Evolutionary conservation across 2,113 vertebrate genomes (phyloP).

Genomic region (Heteronetta atricapilla): DNA sequence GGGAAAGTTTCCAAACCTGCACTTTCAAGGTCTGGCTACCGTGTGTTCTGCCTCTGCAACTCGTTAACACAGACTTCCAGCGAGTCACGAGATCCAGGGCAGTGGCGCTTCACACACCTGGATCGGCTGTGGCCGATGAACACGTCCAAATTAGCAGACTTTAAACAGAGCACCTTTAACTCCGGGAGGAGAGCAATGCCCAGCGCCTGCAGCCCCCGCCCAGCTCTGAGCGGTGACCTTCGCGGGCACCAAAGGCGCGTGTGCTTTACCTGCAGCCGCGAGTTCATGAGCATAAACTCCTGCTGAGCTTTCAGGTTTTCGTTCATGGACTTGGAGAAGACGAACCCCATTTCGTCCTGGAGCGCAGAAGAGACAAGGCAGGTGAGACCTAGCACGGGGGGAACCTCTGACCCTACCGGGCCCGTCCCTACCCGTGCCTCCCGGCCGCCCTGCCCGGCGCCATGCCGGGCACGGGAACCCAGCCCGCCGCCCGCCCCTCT

Average conservation of each 20-base stretch:
- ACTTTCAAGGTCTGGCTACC: neutral
- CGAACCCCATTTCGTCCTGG: conserved; percentile 79
- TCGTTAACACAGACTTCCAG: no score
- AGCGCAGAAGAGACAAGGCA: fast-evolving
- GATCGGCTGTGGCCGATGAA: fast-evolving
- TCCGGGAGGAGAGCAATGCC: fast-evolving
- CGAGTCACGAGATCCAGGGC: fast-evolving
- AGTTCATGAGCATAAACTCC: conserved; percentile 84
- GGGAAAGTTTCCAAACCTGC: neutral
- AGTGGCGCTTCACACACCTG: fast-evolving
- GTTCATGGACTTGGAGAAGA: conserved; percentile 84
- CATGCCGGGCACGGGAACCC: no score
- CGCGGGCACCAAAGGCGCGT: no score
- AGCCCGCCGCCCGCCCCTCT: no score
- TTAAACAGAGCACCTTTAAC: fast-evolving
- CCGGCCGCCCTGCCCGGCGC: no score
- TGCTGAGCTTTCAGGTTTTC: conserved; percentile 84
- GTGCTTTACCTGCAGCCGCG: conserved; percentile 81
- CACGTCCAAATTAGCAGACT: fast-evolving
- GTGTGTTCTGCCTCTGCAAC: fast-evolving
- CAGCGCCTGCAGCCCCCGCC: fast-evolving
- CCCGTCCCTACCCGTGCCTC: neutral
- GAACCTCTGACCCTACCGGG: no score
- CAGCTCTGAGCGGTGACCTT: fast-evolving
- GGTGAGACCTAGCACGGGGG: fast-evolving